Percentiles rank a stretch among this genome's conserved stretches.
Conservation (phyloP, 2,797 vertebrate species). For the Myotis pilosus region DNA sequence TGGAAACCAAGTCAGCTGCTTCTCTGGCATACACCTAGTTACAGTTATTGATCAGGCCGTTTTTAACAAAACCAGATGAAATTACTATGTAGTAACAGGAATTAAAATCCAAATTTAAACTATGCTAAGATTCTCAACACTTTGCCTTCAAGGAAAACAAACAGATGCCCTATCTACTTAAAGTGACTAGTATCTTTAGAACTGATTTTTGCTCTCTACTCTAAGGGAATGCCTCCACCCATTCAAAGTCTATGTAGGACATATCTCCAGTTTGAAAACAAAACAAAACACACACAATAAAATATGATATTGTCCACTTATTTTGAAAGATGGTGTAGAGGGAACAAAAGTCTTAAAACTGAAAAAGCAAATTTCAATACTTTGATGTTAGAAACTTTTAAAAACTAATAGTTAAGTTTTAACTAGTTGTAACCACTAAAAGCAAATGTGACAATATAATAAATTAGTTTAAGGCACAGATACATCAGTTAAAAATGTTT, state of each 20-base stretch:
- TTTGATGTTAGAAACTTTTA: background rate
- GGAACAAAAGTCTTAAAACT: background rate
- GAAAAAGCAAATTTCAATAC: conserved; percentile 16
- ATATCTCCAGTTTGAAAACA: background rate
- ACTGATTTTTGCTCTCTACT: conserved; percentile 23
- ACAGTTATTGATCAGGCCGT: background rate
- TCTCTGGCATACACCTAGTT: background rate
- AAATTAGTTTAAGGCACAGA: conserved; percentile 27
- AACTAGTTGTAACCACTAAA: background rate
- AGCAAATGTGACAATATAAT: conserved; percentile 31
- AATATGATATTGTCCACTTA: background rate
- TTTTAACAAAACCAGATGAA: conserved; percentile 34
- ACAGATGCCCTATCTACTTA: background rate
- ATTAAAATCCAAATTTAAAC: conserved; percentile 43
- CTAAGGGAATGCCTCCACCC: conserved; percentile 1
- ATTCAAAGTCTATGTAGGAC: conserved; percentile 15
- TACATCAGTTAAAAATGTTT: conserved; percentile 34
- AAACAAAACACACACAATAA: background rate
- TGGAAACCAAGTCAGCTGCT: background rate
- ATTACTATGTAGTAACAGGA: background rate
- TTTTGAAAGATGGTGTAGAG: background rate
- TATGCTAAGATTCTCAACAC: background rate
- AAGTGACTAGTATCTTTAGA: background rate
- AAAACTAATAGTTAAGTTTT: background rate
- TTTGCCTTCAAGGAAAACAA: conserved; percentile 28